Evolutionary conservation across 2,888 invertebrate genomes (phyloP), one percentile per base, ranked within the genome.

Genomic region (Parthenolecanium corni): DNA sequence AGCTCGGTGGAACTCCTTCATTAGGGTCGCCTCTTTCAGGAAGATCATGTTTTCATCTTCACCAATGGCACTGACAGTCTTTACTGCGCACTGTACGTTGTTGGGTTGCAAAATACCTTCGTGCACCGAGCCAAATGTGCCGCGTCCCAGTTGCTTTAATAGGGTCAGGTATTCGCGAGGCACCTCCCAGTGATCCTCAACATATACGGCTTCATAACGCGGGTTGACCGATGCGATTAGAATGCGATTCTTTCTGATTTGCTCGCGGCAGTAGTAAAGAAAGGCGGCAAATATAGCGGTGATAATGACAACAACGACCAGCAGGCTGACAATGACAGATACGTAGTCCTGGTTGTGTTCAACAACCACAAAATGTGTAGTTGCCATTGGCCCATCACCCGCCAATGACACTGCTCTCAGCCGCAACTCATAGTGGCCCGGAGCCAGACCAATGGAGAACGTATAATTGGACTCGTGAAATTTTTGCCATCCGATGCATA

Each of bases 11-110:
- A 95, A 93, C 64, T 86, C 85, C 74, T 95, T 96, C 95, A 96
- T 96, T 46, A 92, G 88, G 9, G 90, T 88, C 18, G 95, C 95
- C 76, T 96, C 96, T 74, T 92, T 90, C 52, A 96, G 77, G 74
- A 96, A 96, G 75, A 90, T 89, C 70, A 85, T 82, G 62, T 90
- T 80, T 74, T 68, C 68, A 69, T 89, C 82, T 74, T 89, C 85
- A 54, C 89, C 86, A 57, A 92, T 90, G 71, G 68, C 52, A 73
- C 90, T 91, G 61, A 94, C 92, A 62, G 94, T 94, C 79, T 93
- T 93, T 64, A 93, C 84, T 66, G 93, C 93, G 74, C 91, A 91
- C 24, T 64, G 64, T 4, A 64, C 64, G 52, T 64, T 73, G 64
- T 69, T 70, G 3, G 71, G 77, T 71, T 70, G 75, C 68, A 83